A percentile compares a stretch with the other conserved stretches of the same genome.
These are phyloP conservation scores for Choristoneura rosaceana DNA, from an alignment of 2,888 invertebrate species.

Conservation along the genomic window DNA sequence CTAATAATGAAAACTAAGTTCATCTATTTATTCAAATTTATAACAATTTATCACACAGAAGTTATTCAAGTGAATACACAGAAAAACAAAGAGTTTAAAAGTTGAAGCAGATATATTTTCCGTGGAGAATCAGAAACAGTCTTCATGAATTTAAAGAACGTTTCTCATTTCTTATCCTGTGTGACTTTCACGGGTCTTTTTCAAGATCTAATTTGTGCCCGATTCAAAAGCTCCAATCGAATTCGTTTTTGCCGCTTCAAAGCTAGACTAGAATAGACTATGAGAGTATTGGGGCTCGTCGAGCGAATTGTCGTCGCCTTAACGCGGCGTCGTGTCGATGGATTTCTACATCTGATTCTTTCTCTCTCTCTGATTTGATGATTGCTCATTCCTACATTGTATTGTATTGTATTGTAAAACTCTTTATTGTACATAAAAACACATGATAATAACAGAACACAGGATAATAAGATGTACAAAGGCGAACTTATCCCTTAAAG, in stretches of 20 bases:
- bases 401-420: too few species aligned
- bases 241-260: slow-evolving; percentile 6
- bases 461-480: too few species aligned
- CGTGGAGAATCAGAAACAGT: background rate
- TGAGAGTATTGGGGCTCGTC: background rate
- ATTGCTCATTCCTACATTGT: too few species aligned
- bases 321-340: background rate
- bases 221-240: background rate
- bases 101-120: background rate
- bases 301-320: background rate
- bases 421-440: too few species aligned
- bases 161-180: too few species aligned
- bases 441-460: too few species aligned
- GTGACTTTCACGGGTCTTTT: background rate
- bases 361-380: too few species aligned
- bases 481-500: too few species aligned
- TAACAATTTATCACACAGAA: background rate
- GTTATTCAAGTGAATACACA: too few species aligned
- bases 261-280: background rate
- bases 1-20: background rate
- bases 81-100: too few species aligned
- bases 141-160: too few species aligned
- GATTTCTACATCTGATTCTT: background rate
- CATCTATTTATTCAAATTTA: too few species aligned
- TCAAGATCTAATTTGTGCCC: background rate